Conservation (phyloP, 2,797 vertebrate genomes). For the Odontamblyopus lacepedii region DNA sequence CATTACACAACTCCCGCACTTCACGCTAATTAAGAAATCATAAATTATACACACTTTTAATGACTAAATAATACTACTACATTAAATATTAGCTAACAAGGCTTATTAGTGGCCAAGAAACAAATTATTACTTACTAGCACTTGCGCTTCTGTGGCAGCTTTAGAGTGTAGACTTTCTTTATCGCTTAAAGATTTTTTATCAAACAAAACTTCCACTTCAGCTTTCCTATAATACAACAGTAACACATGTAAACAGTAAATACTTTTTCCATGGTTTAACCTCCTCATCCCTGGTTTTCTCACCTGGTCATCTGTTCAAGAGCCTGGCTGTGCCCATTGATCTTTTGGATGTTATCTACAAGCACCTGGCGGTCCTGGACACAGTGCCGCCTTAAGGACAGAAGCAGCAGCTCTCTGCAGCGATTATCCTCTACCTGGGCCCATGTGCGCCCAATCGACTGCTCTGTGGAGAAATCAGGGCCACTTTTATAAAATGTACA, state of each 20-base stretch:
- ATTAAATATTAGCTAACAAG: background rate
- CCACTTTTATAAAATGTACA: background rate
- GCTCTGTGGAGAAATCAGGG: constrained; percentile 55
- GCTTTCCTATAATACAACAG: constrained; percentile 68
- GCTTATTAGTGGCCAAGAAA: background rate
- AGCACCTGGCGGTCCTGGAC: constrained; percentile 44
- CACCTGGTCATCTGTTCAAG: constrained; percentile 73
- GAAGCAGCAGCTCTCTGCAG: constrained; percentile 67
- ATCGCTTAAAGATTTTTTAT: constrained; percentile 35
- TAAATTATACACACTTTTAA: background rate
- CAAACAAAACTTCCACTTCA: constrained; percentile 72
- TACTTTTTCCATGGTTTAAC: background rate
- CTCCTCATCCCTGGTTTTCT: background rate
- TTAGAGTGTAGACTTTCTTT: constrained; percentile 37
- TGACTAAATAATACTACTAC: background rate
- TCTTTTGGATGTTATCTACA: constrained; percentile 47
- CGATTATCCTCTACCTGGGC: constrained; percentile 61
- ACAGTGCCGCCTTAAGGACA: constrained; percentile 69
- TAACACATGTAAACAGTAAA: background rate
- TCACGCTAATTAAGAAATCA: constrained; percentile 62
- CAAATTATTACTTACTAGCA: constrained; percentile 68
- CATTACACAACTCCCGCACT: constrained; percentile 72
- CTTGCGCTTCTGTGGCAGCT: constrained; percentile 67
- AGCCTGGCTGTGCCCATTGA: constrained; percentile 57
- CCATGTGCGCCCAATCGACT: constrained; percentile 57